These are phyloP conservation scores for Aricia agestis DNA, from an alignment of 1,140 invertebrate genomes.

Conservation along the genomic window DNA sequence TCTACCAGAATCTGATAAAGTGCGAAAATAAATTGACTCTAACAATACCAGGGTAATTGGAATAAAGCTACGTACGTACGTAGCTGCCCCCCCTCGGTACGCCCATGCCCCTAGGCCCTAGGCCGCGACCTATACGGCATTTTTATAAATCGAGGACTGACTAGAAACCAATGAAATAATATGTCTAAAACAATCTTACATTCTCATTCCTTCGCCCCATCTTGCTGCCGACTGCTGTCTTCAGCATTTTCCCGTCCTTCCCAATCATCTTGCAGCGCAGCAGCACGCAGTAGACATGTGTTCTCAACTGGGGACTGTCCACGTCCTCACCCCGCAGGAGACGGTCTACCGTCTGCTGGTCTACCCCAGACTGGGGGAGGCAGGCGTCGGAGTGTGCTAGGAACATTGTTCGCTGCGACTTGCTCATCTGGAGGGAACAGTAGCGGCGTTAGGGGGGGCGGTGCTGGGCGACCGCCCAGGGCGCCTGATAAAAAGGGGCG, in stretches of 20 bases:
- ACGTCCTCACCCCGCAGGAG: slow-evolving; percentile 41
- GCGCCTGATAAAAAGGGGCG: no score
- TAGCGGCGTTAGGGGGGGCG: background rate
- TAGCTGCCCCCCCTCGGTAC: no score
- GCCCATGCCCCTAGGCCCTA: no score
- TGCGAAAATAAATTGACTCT: no score
- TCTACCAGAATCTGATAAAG: no score
- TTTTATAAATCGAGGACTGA: no score
- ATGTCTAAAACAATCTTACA: no score
- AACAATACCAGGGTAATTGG: no score
- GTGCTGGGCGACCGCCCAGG: no score
- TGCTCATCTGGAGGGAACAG: slow-evolving; percentile 45
- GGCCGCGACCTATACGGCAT: no score
- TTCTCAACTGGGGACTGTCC: slow-evolving; percentile 40
- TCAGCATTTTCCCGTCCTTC: slow-evolving; percentile 64
- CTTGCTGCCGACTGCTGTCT: slow-evolving; percentile 48
- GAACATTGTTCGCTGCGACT: slow-evolving; percentile 62
- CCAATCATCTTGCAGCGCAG: slow-evolving; percentile 58
- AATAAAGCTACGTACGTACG: no score
- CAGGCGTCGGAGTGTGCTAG: slow-evolving; percentile 58
- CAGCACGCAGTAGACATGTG: slow-evolving; percentile 59
- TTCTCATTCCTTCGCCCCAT: slow-evolving; percentile 32
- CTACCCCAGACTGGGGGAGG: slow-evolving; percentile 39
- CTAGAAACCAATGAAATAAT: no score
- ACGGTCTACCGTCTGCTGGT: slow-evolving; percentile 35